A percentile compares a stretch with the other conserved stretches of the same genome.
Conservation (phyloP, 2,797 vertebrate genomes). For the Acrossocheilus wenchowensis region DNA sequence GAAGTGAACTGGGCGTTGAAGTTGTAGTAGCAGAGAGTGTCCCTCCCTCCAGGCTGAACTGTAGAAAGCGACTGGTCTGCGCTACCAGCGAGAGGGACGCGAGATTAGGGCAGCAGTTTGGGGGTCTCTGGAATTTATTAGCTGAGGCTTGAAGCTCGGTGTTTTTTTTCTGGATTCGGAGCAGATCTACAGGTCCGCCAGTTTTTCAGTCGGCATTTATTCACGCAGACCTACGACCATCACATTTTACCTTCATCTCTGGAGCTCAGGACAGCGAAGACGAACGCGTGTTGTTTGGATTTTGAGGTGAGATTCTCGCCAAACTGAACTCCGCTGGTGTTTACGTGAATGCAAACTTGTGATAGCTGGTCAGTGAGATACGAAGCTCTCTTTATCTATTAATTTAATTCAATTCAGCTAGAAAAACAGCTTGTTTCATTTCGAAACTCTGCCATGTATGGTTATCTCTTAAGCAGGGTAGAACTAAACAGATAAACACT, state of each 20-base stretch:
- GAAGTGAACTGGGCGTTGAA: constrained; percentile 32
- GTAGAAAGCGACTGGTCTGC: constrained; percentile 34
- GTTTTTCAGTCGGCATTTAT: constrained; percentile 17
- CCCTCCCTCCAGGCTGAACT: constrained; percentile 64
- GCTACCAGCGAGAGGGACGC: not conserved
- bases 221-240: constrained; percentile 30
- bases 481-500: not conserved
- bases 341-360: constrained; percentile 15
- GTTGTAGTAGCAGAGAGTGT: constrained; percentile 46
- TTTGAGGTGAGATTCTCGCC: constrained; percentile 70
- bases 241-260: constrained; percentile 47
- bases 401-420: not conserved
- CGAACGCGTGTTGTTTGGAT: constrained; percentile 61
- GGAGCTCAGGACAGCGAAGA: constrained; percentile 51
- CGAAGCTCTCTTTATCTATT: not conserved
- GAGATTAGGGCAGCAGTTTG: constrained; percentile 62
- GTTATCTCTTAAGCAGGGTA: not conserved
- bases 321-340: constrained; percentile 17
- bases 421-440: not conserved
- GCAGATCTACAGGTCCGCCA: constrained; percentile 49
- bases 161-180: constrained; percentile 50
- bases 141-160: constrained; percentile 53
- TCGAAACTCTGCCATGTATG: not conserved
- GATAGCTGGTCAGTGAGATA: not conserved
- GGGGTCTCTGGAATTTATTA: constrained; percentile 70